Conservation (phyloP, 2,113 vertebrate genomes). For the Camelus bactrianus region DNA sequence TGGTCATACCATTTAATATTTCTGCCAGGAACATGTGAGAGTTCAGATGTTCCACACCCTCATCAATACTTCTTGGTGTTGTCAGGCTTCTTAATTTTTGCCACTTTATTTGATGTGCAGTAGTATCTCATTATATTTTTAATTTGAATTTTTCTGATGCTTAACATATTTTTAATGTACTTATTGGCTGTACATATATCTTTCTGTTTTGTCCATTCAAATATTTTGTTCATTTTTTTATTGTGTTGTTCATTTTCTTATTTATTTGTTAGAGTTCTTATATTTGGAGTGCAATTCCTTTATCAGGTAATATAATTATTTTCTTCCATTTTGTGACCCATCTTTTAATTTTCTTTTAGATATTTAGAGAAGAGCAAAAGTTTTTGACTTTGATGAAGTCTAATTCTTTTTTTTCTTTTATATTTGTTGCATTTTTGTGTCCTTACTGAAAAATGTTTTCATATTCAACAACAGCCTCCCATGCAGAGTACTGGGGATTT, state of each 20-base stretch:
- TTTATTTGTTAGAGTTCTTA: not conserved
- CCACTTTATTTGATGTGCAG: not conserved
- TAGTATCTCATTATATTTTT: not conserved
- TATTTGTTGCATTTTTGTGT: not conserved
- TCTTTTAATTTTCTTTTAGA: not conserved
- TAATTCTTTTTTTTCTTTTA: not conserved
- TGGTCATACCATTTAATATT: not conserved
- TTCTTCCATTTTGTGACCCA: not conserved
- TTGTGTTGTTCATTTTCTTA: not conserved
- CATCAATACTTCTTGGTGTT: not conserved
- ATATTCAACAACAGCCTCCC: not conserved
- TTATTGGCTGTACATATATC: not conserved
- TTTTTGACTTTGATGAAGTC: not conserved
- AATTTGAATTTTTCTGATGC: not conserved
- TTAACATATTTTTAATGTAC: not conserved
- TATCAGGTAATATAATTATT: not conserved
- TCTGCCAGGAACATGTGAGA: not conserved
- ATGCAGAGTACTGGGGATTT: not conserved
- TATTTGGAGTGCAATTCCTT: not conserved
- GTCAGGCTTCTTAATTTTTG: not conserved
- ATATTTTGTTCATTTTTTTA: not conserved
- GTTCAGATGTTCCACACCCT: not conserved
- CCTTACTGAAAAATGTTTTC: not conserved
- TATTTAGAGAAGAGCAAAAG: not conserved
- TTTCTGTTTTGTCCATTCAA: not conserved